Percentiles rank a stretch among this genome's conserved stretches.
phyloP scores from a whole-genome alignment of 2,888 invertebrate species.

The Hirtodrosophila histrioides region DNA sequence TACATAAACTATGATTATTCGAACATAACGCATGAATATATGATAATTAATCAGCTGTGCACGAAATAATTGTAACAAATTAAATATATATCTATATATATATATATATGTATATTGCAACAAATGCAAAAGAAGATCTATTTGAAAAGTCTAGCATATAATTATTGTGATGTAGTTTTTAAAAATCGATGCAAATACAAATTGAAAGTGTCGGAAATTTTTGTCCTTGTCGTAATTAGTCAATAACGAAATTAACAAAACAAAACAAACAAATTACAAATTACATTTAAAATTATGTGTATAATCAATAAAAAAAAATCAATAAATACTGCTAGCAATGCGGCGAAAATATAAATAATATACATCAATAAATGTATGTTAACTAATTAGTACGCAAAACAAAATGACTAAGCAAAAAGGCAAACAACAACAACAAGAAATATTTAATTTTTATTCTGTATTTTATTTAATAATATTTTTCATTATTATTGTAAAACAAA shows the following conservation, averaged over 20 bases:
- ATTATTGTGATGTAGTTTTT: conserved; percentile 83
- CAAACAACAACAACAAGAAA: conserved; percentile 19
- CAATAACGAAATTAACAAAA: conserved; percentile 46
- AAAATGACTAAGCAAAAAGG: conserved; percentile 53
- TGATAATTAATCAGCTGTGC: conserved; percentile 58
- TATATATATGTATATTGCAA: conserved; percentile 26
- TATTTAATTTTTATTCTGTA: conserved; percentile 20
- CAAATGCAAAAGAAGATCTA: conserved; percentile 40
- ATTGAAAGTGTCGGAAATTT: conserved; percentile 48
- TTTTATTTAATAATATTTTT: conserved; percentile 33
- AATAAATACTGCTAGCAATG: conserved; percentile 30
- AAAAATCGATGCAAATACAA: conserved; percentile 58
- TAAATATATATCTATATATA: conserved; percentile 13
- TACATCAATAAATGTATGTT: conserved; percentile 43
- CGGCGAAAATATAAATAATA: conserved; percentile 28
- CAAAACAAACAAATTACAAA: conserved; percentile 22
- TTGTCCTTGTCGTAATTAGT: conserved; percentile 67
- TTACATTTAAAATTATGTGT: conserved; percentile 33
- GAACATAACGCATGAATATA: conserved; percentile 36
- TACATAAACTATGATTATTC: conserved; percentile 28
- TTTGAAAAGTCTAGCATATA: conserved; percentile 79
- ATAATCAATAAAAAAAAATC: conserved; percentile 37
- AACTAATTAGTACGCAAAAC: conserved; percentile 67
- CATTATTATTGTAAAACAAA: conserved; percentile 17
- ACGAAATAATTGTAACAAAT: conserved; percentile 53